Evolutionary conservation across 1,140 invertebrate species (phyloP).

Genomic region (Plodia interpunctella): DNA sequence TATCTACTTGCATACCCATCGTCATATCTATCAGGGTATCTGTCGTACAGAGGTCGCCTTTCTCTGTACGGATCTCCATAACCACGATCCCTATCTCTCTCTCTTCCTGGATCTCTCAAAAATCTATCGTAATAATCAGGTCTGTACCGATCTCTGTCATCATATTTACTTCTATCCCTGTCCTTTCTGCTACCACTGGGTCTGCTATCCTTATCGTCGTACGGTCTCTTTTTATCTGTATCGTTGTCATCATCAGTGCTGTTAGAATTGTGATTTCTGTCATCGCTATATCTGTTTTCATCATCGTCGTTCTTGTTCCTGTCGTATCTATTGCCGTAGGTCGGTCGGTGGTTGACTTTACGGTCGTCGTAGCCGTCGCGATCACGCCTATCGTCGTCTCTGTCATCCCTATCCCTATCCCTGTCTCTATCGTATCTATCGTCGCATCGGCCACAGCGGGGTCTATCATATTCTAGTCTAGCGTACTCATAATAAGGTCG

Average conservation of each 20-base stretch:
- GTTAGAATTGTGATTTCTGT: conserved; percentile 38
- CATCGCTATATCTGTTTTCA: conserved; percentile 41
- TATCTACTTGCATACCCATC: conserved; percentile 37
- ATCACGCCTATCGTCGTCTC: conserved; percentile 14
- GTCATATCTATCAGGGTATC: conserved; percentile 37
- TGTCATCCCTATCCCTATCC: conserved; percentile 5
- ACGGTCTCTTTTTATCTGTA: conserved; percentile 36
- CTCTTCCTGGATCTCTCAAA: conserved; percentile 47
- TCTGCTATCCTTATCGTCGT: conserved; percentile 44
- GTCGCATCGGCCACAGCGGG: conserved; percentile 59
- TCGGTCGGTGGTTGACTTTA: conserved; percentile 39
- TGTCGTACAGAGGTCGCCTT: conserved; percentile 44
- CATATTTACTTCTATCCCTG: conserved; percentile 55
- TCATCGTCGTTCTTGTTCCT: conserved; percentile 50
- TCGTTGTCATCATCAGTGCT: conserved; percentile 50
- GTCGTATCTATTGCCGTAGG: conserved; percentile 39
- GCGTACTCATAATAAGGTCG: conserved; percentile 24
- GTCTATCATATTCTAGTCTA: conserved; percentile 43
- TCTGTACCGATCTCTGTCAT: conserved; percentile 61
- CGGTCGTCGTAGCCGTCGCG: conserved; percentile 42
- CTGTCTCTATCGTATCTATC: conserved; percentile 42
- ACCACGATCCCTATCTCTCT: conserved; percentile 34
- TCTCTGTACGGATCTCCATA: conserved; percentile 51
- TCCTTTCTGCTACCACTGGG: conserved; percentile 33
- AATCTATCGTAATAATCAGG: conserved; percentile 65